Evolutionary conservation across 2,888 invertebrate species (phyloP), one percentile per base, ranked within the genome.

Genomic region (Leucophenga maculata): DNA sequence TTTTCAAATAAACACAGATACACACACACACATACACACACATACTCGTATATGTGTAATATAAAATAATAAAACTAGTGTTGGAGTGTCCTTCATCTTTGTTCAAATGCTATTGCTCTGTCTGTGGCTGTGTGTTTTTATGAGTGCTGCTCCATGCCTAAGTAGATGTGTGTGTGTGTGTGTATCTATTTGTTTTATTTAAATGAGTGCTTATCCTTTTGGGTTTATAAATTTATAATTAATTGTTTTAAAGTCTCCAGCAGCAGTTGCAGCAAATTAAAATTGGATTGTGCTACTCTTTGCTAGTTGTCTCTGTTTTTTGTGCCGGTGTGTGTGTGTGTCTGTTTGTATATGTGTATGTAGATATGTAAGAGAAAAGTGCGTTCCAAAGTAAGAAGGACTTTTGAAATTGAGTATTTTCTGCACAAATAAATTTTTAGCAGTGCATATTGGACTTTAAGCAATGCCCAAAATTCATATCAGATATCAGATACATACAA

Each of bases 191-290:
- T 67, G 75, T 75, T 69, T 75, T 80, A 80, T 79, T 80, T 83
- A 83, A 80, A 83, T 81, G 80, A 74, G 71, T 67, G 67, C 57
- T 57, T 67, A 50, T 62, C 39, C 46, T 67, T 65, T 57, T 55
- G 55, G 65, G 68, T 69, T 69, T 69, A 74, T 74, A 76, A 76
- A 75, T 74, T 74, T 76, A 80, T 80, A 80, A 82, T 80, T 80
- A 82, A 80, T 80, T 80, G 80, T 80, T 82, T 80, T 79, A 79
- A 78, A 79, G 76, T 78, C 74, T 75, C 67, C 66, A 13, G 18
- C 55, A 22, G 26, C 55, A 57, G 14, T 22, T 26, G 22, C 26
- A 57, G 22, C 31, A 57, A 57, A 57, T 26, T 57, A 18, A 26
- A 31, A n/a, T 57, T 57, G 57, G 54, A 54, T 22, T 54, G 18